Evolutionary conservation across 2,888 invertebrate genomes (phyloP).

Genomic region (Hofmannophila pseudospretella): DNA sequence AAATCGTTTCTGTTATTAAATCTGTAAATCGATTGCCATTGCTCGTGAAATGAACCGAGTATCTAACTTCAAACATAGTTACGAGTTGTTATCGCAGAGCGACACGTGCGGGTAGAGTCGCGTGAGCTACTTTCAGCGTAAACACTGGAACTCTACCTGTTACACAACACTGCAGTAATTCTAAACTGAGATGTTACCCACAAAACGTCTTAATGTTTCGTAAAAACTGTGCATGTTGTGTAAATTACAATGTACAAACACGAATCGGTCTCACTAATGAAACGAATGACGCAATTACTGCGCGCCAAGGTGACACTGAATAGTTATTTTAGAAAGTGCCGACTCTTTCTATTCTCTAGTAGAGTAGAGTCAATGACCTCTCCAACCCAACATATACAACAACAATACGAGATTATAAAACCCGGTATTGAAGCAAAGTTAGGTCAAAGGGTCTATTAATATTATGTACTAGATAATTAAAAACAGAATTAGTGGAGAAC

Average conservation of each 20-base stretch:
- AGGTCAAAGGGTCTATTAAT: conserved; percentile 15
- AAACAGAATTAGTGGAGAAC: conserved; percentile 29
- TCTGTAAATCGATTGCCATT: neutral
- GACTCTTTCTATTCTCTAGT: conserved; percentile 45
- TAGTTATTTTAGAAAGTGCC: conserved; percentile 72
- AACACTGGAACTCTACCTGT: too few species aligned
- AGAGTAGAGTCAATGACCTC: conserved; percentile 54
- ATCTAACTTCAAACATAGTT: too few species aligned
- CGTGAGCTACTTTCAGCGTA: neutral
- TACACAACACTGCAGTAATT: too few species aligned
- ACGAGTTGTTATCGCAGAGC: neutral
- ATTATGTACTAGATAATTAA: conserved; percentile 34
- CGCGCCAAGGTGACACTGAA: conserved; percentile 64
- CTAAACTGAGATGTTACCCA: neutral
- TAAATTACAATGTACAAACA: conserved; percentile 7
- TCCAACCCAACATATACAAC: conserved; percentile 2
- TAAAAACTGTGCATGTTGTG: neutral
- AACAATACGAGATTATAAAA: neutral
- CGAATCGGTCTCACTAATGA: conserved; percentile 33
- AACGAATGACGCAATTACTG: conserved; percentile 54
- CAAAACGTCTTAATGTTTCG: neutral
- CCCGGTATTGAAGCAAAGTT: conserved; percentile 1
- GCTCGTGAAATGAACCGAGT: neutral
- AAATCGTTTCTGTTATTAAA: too few species aligned
- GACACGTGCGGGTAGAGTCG: neutral